A percentile compares a stretch with the other conserved stretches of the same genome.
These are phyloP conservation scores for Conistra vaccinii DNA, from an alignment of 2,888 invertebrate species.

Conservation along the genomic window DNA sequence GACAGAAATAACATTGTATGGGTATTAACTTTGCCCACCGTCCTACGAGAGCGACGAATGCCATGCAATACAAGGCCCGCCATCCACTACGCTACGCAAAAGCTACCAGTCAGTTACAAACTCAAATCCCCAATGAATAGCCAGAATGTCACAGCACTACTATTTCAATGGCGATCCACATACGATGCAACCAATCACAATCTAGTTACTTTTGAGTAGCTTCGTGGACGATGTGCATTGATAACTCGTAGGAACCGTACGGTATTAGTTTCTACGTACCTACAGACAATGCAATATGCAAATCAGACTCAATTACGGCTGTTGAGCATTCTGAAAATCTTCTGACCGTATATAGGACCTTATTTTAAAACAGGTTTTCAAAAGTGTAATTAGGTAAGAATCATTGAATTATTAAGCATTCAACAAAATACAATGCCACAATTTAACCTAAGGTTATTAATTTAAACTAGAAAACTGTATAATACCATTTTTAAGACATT, in stretches of 20 bases:
- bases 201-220: neutral
- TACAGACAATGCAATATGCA: too few species aligned
- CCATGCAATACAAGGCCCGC: neutral
- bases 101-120: neutral
- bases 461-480: too few species aligned
- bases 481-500: neutral
- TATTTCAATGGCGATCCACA: neutral
- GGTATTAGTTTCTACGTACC: too few species aligned
- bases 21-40: conserved; percentile 19
- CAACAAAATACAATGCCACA: neutral
- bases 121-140: neutral
- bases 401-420: neutral
- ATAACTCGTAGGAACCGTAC: too few species aligned
- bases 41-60: conserved; percentile 10
- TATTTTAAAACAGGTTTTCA: neutral
- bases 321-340: too few species aligned
- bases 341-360: too few species aligned
- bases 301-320: too few species aligned
- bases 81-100: neutral
- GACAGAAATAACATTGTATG: conserved; percentile 37
- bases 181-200: neutral
- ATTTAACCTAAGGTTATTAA: neutral
- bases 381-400: too few species aligned
- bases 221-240: too few species aligned
- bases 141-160: neutral